Evolutionary conservation across 2,888 invertebrate genomes (phyloP).

Genomic region (Julus scandinavius): DNA sequence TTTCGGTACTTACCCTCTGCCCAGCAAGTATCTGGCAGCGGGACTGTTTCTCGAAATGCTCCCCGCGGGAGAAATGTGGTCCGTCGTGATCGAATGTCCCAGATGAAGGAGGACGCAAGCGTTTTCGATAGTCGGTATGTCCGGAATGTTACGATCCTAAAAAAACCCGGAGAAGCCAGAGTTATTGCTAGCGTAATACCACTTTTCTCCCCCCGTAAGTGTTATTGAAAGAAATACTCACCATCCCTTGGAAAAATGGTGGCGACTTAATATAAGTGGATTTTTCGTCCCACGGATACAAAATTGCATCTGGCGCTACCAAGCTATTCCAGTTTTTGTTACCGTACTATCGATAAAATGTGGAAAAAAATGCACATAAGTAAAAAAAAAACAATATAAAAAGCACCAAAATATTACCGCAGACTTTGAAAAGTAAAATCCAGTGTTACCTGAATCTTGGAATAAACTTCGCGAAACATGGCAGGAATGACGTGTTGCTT

Average conservation of each 20-base stretch:
- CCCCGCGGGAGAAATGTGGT: conserved; percentile 98
- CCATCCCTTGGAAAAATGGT: conserved; percentile 93
- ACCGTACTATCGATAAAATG: conserved; percentile 73
- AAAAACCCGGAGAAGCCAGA: not conserved
- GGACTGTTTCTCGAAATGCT: conserved; percentile 95
- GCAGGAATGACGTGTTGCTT: conserved; percentile 89
- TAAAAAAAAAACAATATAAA: not conserved
- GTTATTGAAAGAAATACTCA: conserved; percentile 62
- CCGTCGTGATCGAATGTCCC: conserved; percentile 97
- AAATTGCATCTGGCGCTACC: conserved; percentile 79
- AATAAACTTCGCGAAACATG: conserved; percentile 95
- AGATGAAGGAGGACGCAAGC: conserved; percentile 87
- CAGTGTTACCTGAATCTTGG: conserved; percentile 72
- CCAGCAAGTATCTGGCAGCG: conserved; percentile 83
- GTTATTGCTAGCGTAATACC: too few relatives aligned
- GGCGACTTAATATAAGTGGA: conserved; percentile 97
- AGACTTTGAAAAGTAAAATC: not conserved
- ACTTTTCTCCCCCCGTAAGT: too few relatives aligned
- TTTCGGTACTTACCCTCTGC: conserved; percentile 74
- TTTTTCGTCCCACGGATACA: conserved; percentile 89
- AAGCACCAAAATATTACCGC: not conserved
- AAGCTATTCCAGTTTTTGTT: conserved; percentile 87
- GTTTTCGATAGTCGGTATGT: conserved; percentile 72
- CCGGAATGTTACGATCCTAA: conserved; percentile 71
- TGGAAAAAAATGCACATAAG: not conserved